phyloP scores from a whole-genome alignment of 2,113 vertebrate species.

The Callopanchax toddi region DNA sequence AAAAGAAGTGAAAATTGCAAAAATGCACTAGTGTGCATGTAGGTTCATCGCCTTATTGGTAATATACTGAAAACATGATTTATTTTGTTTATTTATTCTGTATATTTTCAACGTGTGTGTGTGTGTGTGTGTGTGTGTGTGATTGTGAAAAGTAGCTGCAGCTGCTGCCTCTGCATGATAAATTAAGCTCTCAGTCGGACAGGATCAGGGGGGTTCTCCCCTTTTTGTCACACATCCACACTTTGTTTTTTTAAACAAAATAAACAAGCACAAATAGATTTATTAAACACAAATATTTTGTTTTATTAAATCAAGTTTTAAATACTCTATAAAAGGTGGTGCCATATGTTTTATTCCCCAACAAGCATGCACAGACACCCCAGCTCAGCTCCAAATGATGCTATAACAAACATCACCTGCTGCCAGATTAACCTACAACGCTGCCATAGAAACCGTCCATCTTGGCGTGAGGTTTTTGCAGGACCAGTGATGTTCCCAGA shows the following conservation, averaged over 20 bases:
- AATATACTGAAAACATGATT: neutral
- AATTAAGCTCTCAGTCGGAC: slow-evolving; percentile 66
- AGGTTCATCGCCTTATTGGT: too few relatives aligned
- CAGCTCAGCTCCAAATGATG: neutral
- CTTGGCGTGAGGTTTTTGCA: slow-evolving; percentile 10
- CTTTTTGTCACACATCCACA: slow-evolving; percentile 7
- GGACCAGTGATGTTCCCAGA: slow-evolving; percentile 23
- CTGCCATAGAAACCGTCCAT: slow-evolving; percentile 32
- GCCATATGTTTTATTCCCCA: neutral
- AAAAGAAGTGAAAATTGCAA: too few relatives aligned
- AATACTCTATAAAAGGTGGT: neutral
- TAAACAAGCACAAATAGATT: neutral
- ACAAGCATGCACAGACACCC: neutral
- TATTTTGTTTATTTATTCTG: neutral
- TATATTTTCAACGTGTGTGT: too few relatives aligned
- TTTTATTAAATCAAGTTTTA: neutral
- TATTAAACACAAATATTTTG: neutral
- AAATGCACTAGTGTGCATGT: too few relatives aligned
- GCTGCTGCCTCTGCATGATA: slow-evolving; percentile 74
- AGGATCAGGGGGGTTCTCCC: slow-evolving; percentile 50
- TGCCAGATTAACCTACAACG: slow-evolving; percentile 14
- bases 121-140: neutral
- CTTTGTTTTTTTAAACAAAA: neutral
- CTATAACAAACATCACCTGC: slow-evolving; percentile 15
- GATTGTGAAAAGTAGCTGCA: slow-evolving; percentile 49